phyloP scores from a whole-genome alignment of 2,888 invertebrate genomes.

The Colostygia pectinataria region DNA sequence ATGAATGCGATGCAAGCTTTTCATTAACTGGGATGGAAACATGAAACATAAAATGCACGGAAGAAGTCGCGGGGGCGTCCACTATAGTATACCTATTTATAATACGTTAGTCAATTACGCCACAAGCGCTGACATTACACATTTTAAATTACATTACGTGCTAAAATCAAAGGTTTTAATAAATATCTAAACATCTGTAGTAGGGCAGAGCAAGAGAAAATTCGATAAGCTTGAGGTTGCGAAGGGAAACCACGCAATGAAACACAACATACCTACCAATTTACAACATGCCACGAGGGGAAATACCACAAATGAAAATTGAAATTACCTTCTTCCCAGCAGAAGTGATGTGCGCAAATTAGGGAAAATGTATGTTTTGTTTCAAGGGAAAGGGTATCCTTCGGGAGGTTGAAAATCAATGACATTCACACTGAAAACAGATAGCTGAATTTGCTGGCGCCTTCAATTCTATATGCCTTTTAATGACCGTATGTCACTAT shows the following conservation, averaged over 20 bases:
- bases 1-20: too few species aligned
- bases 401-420: constrained; percentile 40
- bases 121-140: too few species aligned
- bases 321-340: constrained; percentile 43
- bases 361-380: constrained; percentile 54
- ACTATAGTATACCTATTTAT: too few species aligned
- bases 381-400: constrained; percentile 48
- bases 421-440: constrained; percentile 1
- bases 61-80: too few species aligned
- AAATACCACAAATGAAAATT: constrained; percentile 46
- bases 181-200: too few species aligned
- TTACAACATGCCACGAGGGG: constrained; percentile 8
- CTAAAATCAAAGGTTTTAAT: not conserved
- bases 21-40: too few species aligned
- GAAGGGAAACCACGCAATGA: not conserved
- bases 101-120: too few species aligned
- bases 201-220: too few species aligned
- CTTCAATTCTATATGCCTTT: too few species aligned
- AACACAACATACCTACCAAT: constrained; percentile 3
- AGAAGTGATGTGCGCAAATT: constrained; percentile 52
- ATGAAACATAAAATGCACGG: too few species aligned
- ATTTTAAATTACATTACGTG: too few species aligned
- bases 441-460: not conserved
- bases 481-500: too few species aligned
- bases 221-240: not conserved